phyloP scores from a whole-genome alignment of 2,888 invertebrate genomes.

The Chrysotoxum bicinctum region DNA sequence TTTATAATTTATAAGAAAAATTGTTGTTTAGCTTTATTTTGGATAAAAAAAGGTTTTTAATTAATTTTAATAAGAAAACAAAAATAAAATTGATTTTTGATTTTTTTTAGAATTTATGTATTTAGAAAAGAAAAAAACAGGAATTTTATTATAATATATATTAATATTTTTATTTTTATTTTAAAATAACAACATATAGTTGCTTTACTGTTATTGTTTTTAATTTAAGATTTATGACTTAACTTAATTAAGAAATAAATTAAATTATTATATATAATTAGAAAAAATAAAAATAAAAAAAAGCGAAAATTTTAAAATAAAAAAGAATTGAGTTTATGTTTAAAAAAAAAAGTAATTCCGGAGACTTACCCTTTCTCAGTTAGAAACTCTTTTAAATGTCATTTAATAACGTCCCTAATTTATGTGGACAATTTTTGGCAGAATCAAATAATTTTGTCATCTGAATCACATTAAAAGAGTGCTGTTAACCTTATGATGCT shows the following conservation, averaged over 20 bases:
- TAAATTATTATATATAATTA: constrained; percentile 51
- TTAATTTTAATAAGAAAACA: background rate
- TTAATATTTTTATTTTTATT: constrained; percentile 19
- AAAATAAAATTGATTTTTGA: background rate
- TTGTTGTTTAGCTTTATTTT: background rate
- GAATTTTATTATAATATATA: constrained; percentile 50
- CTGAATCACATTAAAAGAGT: no score
- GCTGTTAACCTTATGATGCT: no score
- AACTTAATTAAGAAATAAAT: constrained; percentile 46
- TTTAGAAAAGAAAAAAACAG: constrained; percentile 39
- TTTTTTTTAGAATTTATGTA: constrained; percentile 4
- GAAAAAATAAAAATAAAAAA: constrained; percentile 11
- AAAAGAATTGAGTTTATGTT: background rate
- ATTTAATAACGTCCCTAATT: no score
- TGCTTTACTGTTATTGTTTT: constrained; percentile 21
- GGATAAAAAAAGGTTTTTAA: background rate
- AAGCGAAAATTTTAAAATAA: background rate
- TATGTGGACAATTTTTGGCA: no score
- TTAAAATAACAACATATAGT: background rate
- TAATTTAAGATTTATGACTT: constrained; percentile 55
- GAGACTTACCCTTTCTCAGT: no score
- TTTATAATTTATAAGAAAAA: background rate
- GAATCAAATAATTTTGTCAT: no score
- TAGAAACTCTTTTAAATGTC: no score
- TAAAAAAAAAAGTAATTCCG: no score